These are phyloP conservation scores for Pseudomyrmex pallidus DNA, from an alignment of 1,140 invertebrate genomes.

Conservation along the genomic window DNA sequence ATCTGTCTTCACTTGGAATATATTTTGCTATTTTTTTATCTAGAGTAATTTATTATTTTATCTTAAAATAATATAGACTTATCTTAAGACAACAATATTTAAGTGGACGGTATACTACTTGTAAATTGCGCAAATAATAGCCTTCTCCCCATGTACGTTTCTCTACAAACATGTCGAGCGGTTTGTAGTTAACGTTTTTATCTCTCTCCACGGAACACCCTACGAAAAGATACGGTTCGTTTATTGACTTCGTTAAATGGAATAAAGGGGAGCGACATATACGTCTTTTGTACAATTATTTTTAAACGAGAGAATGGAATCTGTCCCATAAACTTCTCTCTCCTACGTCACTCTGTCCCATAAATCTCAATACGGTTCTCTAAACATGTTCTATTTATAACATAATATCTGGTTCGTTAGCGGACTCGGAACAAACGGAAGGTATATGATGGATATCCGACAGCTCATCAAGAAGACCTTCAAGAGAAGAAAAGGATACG, in stretches of 20 bases:
- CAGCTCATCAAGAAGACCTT: too few species aligned
- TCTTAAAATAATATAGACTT: too few species aligned
- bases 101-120: neutral
- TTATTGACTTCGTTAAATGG: neutral
- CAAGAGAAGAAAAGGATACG: neutral
- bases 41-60: too few species aligned
- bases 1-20: too few species aligned
- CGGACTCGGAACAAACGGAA: neutral
- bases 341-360: neutral
- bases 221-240: neutral
- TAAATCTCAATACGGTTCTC: neutral
- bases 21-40: too few species aligned
- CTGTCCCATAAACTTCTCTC: neutral
- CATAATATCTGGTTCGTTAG: neutral
- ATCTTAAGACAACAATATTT: neutral
- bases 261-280: neutral
- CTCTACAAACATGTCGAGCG: too few species aligned
- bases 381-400: slow-evolving; percentile 10
- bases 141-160: too few species aligned
- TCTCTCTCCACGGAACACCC: too few species aligned
- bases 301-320: neutral
- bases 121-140: neutral
- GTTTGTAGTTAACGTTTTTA: too few species aligned
- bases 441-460: too few species aligned
- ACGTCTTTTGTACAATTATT: neutral